Conservation (phyloP, 92 coral and sea anemone genomes). For the Porites divaricata region DNA sequence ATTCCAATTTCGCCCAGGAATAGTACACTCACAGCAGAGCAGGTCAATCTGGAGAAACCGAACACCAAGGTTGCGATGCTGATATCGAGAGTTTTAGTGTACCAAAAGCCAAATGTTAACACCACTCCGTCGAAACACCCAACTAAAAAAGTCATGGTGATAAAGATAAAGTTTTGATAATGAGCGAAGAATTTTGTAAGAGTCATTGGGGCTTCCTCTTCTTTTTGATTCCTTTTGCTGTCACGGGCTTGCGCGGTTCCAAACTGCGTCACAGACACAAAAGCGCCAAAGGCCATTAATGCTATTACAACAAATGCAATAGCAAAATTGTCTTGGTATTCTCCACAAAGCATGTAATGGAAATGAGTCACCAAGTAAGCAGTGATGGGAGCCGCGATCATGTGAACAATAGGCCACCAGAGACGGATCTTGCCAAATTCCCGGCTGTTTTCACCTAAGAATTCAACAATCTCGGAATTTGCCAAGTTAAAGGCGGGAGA, state of each 20-base stretch:
- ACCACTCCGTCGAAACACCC: slow-evolving; percentile 51
- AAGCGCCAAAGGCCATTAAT: slow-evolving; percentile 9
- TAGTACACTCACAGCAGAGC: slow-evolving; percentile 32
- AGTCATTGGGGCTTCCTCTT: not conserved
- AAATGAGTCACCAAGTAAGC: slow-evolving; percentile 17
- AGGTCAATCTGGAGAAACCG: slow-evolving; percentile 45
- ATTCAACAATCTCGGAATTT: slow-evolving; percentile 41
- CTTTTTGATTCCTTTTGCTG: not conserved
- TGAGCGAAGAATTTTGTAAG: slow-evolving; percentile 18
- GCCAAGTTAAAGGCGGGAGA: slow-evolving; percentile 41
- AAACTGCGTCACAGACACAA: slow-evolving; percentile 21
- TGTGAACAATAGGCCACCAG: slow-evolving; percentile 42
- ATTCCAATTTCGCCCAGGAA: slow-evolving; percentile 23
- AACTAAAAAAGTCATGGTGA: slow-evolving; percentile 22
- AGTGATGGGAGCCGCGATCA: slow-evolving; percentile 27
- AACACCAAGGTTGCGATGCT: slow-evolving; percentile 23
- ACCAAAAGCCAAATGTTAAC: slow-evolving; percentile 37
- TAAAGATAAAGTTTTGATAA: slow-evolving; percentile 35
- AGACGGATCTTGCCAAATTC: slow-evolving; percentile 33
- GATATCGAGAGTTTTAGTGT: slow-evolving; percentile 36
- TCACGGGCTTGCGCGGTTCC: not conserved
- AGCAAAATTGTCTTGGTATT: slow-evolving; percentile 39
- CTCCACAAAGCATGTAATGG: slow-evolving; percentile 40
- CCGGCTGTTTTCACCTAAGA: slow-evolving; percentile 38
- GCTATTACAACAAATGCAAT: slow-evolving; percentile 33